Conservation (phyloP, 2,113 vertebrate species). For the Vimba vimba region DNA sequence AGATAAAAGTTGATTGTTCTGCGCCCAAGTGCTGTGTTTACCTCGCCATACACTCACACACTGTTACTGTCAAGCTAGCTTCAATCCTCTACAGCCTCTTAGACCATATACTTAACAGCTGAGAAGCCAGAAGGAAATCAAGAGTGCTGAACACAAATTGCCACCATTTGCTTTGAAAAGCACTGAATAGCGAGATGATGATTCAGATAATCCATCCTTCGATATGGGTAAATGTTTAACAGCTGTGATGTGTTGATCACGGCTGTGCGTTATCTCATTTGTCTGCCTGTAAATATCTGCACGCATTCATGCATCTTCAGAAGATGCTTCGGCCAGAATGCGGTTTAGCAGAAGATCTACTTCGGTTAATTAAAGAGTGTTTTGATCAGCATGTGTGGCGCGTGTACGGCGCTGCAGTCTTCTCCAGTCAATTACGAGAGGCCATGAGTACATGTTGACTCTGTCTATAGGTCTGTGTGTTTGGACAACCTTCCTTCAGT, state of each 20-base stretch:
- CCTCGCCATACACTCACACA: not conserved
- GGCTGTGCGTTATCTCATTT: not conserved
- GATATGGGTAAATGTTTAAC: constrained; percentile 33
- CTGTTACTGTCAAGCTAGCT: constrained; percentile 16
- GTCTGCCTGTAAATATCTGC: constrained; percentile 5
- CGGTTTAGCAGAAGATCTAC: constrained; percentile 3
- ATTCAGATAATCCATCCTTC: constrained; percentile 36
- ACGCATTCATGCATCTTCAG: not conserved
- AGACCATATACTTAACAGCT: constrained; percentile 30
- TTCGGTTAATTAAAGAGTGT: constrained; percentile 23
- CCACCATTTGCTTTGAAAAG: constrained; percentile 25
- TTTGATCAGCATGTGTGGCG: constrained; percentile 12
- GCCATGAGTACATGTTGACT: constrained; percentile 24
- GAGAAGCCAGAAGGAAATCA: constrained; percentile 39
- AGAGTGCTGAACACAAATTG: constrained; percentile 32
- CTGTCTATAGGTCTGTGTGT: not conserved
- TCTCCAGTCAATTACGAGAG: constrained; percentile 23
- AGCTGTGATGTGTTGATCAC: constrained; percentile 39
- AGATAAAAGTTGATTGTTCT: constrained; percentile 17
- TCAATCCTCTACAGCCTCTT: constrained; percentile 29
- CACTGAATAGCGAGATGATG: constrained; percentile 20
- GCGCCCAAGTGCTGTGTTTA: constrained; percentile 9
- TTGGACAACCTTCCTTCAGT: not conserved
- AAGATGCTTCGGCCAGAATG: constrained; percentile 28
- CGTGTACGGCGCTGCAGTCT: not conserved